Evolutionary conservation across 2,888 invertebrate genomes (phyloP).

Genomic region (Perizoma flavofasciatum): DNA sequence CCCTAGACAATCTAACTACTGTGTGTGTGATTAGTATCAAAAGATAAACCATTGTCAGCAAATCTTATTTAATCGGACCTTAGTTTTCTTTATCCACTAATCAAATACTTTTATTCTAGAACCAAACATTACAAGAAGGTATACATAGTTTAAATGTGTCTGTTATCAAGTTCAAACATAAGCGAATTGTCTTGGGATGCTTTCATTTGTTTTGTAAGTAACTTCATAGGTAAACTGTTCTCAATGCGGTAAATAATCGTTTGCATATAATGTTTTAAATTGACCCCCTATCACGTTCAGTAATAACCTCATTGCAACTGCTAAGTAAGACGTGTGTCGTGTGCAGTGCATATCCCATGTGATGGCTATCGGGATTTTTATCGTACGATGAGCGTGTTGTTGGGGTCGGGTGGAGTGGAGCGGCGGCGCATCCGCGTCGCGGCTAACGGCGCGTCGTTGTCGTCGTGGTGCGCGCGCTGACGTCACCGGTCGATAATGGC

Average conservation of each 20-base stretch:
- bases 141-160: too few species aligned
- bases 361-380: slow-evolving; percentile 55
- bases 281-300: slow-evolving; percentile 4
- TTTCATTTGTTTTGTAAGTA: too few species aligned
- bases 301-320: slow-evolving; percentile 46
- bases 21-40: too few species aligned
- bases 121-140: too few species aligned
- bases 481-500: slow-evolving; percentile 84
- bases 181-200: too few species aligned
- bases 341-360: slow-evolving; percentile 38
- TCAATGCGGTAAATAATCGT: neutral
- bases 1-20: too few species aligned
- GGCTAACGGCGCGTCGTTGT: slow-evolving; percentile 78
- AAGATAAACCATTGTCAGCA: too few species aligned
- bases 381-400: slow-evolving; percentile 64
- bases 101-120: too few species aligned
- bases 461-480: slow-evolving; percentile 82
- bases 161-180: too few species aligned
- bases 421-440: slow-evolving; percentile 73
- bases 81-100: too few species aligned
- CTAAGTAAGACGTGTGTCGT: slow-evolving; percentile 36
- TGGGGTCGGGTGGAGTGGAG: slow-evolving; percentile 46
- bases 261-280: neutral
- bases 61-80: too few species aligned
- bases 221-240: neutral